phyloP scores from a whole-genome alignment of 2,797 vertebrate genomes.

The Sebastes taczanowskii region DNA sequence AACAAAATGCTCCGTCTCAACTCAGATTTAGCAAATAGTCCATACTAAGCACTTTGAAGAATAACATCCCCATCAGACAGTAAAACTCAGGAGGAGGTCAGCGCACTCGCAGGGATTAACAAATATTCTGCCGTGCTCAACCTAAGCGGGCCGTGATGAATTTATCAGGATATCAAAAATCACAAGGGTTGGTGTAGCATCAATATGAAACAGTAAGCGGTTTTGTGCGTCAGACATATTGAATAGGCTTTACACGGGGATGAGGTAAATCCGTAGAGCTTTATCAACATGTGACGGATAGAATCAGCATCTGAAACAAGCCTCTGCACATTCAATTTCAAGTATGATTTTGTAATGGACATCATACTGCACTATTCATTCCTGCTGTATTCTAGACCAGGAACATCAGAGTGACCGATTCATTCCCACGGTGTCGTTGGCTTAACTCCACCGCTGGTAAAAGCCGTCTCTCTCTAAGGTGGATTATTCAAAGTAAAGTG shows the following conservation, averaged over 20 bases:
- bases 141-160: slow-evolving; percentile 41
- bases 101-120: slow-evolving; percentile 39
- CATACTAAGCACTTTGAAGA: slow-evolving; percentile 27
- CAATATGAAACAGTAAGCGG: slow-evolving; percentile 60
- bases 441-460: not conserved
- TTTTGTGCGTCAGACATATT: slow-evolving; percentile 60
- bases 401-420: not conserved
- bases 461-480: slow-evolving; percentile 19
- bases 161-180: slow-evolving; percentile 55
- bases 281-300: slow-evolving; percentile 59
- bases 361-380: slow-evolving; percentile 13
- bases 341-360: slow-evolving; percentile 19
- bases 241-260: slow-evolving; percentile 60
- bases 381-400: not conserved
- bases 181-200: slow-evolving; percentile 21
- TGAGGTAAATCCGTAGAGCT: slow-evolving; percentile 59
- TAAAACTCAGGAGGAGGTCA: slow-evolving; percentile 38
- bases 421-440: not conserved
- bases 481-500: slow-evolving; percentile 54
- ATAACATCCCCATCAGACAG: slow-evolving; percentile 12
- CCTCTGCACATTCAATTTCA: slow-evolving; percentile 22
- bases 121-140: slow-evolving; percentile 31
- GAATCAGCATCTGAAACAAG: slow-evolving; percentile 45
- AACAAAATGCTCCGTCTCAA: not conserved
- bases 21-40: slow-evolving; percentile 10